Percentiles rank a stretch among this genome's conserved stretches.
phyloP scores from a whole-genome alignment of 2,113 vertebrate genomes.

The Cephalopterus ornatus region DNA sequence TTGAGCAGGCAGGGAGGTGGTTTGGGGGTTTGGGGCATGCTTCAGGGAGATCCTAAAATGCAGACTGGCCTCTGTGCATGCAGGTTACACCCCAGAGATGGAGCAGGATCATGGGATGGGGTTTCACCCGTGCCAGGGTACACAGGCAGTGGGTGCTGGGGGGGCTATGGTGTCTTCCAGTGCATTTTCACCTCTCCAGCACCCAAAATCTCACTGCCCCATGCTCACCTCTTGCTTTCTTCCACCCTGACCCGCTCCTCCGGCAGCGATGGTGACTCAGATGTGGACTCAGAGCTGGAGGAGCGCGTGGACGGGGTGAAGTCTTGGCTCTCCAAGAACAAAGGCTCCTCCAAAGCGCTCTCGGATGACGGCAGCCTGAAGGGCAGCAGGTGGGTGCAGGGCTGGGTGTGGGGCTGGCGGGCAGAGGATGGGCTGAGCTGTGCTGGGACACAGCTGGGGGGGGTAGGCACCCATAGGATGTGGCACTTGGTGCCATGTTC shows the following conservation, averaged over 20 bases:
- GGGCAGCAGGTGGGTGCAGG: conserved; percentile 86
- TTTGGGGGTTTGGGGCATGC: background rate
- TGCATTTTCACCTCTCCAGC: background rate
- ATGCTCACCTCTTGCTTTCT: background rate
- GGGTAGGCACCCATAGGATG: background rate
- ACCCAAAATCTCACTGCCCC: background rate
- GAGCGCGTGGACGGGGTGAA: conserved; percentile 93
- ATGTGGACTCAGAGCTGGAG: conserved; percentile 90
- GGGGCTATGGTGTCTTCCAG: background rate
- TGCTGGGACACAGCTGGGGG: fast-evolving
- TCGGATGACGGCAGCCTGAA: conserved; percentile 94
- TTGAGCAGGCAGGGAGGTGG: background rate
- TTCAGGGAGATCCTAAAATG: background rate
- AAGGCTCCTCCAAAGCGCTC: conserved; percentile 84
- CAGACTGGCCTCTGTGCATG: background rate
- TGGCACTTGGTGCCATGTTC: background rate
- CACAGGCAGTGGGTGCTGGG: background rate
- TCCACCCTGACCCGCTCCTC: background rate
- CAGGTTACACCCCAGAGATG: background rate
- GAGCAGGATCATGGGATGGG: background rate
- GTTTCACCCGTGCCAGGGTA: background rate
- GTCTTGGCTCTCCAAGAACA: conserved; percentile 91
- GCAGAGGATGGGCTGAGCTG: background rate
- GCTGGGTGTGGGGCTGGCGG: fast-evolving
- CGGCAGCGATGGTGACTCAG: conserved; percentile 87